A percentile compares a stretch with the other conserved stretches of the same genome.
Evolutionary conservation across 2,113 vertebrate species (phyloP).

Genomic region (Larimichthys polyactis): DNA sequence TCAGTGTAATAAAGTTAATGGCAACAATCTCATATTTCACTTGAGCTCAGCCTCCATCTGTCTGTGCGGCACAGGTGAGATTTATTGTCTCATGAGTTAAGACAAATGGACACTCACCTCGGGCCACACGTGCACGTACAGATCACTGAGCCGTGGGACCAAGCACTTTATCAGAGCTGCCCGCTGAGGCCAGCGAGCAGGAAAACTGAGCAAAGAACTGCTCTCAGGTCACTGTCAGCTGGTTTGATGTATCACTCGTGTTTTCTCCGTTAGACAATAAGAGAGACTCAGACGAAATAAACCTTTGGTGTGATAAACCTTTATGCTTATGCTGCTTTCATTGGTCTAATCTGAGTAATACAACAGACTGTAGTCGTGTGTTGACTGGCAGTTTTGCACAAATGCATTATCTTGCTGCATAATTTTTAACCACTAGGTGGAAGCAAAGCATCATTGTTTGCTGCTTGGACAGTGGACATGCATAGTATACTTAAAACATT

Average conservation of each 20-base stretch:
- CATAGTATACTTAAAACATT: too few relatives aligned
- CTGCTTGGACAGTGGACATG: not conserved
- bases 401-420: conserved; percentile 25
- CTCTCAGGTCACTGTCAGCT: conserved; percentile 25
- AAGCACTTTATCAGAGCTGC: conserved; percentile 55
- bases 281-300: not conserved
- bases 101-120: conserved; percentile 57
- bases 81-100: conserved; percentile 41
- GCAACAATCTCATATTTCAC: conserved; percentile 33
- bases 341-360: not conserved
- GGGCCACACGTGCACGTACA: conserved; percentile 28
- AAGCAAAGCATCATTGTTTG: conserved; percentile 39
- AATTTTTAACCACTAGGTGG: conserved; percentile 66
- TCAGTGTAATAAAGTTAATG: conserved; percentile 36
- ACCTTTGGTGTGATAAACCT: not conserved
- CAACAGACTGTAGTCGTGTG: not conserved
- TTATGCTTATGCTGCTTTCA: not conserved
- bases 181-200: conserved; percentile 27
- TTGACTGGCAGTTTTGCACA: not conserved
- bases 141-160: conserved; percentile 49
- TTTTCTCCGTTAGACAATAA: not conserved
- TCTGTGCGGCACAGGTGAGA: conserved; percentile 35
- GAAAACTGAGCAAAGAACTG: conserved; percentile 35
- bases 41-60: conserved; percentile 34
- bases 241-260: conserved; percentile 27